A percentile compares a stretch with the other conserved stretches of the same genome.
These are phyloP conservation scores for Euzetes globulus DNA, from an alignment of 2,888 invertebrate genomes.

Conservation along the genomic window DNA sequence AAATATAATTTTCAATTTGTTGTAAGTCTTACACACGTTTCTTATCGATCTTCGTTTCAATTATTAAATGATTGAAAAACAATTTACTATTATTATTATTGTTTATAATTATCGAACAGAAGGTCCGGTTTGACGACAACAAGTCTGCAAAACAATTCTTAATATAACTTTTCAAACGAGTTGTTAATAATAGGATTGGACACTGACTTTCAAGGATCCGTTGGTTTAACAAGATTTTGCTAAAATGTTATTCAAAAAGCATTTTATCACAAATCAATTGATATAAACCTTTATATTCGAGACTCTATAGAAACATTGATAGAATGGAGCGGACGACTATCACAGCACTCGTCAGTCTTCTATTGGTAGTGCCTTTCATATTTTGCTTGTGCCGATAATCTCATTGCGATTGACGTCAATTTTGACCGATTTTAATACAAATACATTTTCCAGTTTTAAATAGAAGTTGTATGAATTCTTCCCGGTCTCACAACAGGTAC, in stretches of 20 bases:
- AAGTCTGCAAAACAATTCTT: not conserved
- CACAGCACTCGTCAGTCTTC: too few relatives aligned
- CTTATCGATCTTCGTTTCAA: not conserved
- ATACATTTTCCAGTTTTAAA: conserved; percentile 35
- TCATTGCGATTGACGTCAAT: conserved; percentile 36
- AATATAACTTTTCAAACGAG: not conserved
- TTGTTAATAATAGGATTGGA: not conserved
- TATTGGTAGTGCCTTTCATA: not conserved
- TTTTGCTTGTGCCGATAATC: conserved; percentile 26
- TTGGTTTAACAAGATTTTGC: too few relatives aligned
- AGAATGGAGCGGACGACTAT: too few relatives aligned
- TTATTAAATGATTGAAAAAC: not conserved
- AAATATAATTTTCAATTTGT: too few relatives aligned
- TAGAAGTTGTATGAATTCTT: conserved; percentile 14
- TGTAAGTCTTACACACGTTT: too few relatives aligned
- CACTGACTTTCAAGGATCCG: too few relatives aligned
- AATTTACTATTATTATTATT: not conserved
- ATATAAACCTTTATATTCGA: too few relatives aligned
- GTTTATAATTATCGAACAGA: not conserved
- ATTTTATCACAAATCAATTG: too few relatives aligned
- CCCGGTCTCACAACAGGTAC: not conserved
- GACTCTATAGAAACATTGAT: too few relatives aligned
- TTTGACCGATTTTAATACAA: conserved; percentile 37
- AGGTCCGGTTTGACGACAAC: conserved; percentile 11
- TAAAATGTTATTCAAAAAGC: too few relatives aligned